These are phyloP conservation scores for Hydraecia micacea DNA, from an alignment of 2,888 invertebrate species.

Conservation along the genomic window DNA sequence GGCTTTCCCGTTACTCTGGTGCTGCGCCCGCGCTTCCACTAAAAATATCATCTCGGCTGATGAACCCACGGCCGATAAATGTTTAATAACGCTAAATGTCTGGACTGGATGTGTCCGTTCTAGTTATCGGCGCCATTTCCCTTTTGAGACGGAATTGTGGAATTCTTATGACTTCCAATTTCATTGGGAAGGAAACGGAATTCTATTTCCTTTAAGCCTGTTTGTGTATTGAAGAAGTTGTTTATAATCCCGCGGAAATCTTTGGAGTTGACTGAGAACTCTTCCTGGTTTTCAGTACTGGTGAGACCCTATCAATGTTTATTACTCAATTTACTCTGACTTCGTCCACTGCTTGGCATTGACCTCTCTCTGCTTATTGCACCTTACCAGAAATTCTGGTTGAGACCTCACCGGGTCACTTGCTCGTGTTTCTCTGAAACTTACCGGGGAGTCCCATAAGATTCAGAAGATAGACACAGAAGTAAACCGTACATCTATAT, in stretches of 20 bases:
- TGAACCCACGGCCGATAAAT: constrained; percentile 70
- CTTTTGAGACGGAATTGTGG: constrained; percentile 22
- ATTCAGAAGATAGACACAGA: no score
- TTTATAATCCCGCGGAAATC: neutral
- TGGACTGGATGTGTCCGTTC: constrained; percentile 56
- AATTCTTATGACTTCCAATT: constrained; percentile 29
- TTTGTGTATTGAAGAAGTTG: neutral
- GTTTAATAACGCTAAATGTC: constrained; percentile 49
- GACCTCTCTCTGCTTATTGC: neutral
- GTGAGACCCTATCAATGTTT: neutral
- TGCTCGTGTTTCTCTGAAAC: no score
- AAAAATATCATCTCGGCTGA: constrained; percentile 77
- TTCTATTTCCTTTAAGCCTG: neutral
- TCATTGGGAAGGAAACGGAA: constrained; percentile 20
- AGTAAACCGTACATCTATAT: no score
- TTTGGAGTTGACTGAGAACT: neutral
- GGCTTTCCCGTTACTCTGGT: constrained; percentile 77
- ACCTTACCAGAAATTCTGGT: no score
- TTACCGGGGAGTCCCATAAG: no score
- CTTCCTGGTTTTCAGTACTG: neutral
- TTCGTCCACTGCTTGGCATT: neutral
- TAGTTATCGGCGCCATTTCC: constrained; percentile 44
- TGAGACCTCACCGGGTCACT: no score
- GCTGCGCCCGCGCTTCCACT: constrained; percentile 68
- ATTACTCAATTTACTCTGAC: neutral